Conservation (phyloP, 2,888 invertebrate species). For the Stegana nigrithorax region DNA sequence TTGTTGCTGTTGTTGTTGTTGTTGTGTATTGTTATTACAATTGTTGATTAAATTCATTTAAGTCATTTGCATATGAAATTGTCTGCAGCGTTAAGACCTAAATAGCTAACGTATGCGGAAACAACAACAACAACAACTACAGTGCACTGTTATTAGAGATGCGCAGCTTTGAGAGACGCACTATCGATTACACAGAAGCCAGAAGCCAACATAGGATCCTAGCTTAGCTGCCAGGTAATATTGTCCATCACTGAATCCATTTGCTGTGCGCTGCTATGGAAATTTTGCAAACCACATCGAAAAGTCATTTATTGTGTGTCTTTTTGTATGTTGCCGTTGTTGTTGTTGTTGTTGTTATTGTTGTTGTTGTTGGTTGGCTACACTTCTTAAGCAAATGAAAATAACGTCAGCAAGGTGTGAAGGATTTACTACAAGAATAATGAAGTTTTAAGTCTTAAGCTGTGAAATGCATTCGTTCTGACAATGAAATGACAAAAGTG, state of each 20-base stretch:
- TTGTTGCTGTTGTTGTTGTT: too few relatives aligned
- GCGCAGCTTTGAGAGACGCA: too few relatives aligned
- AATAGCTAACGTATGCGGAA: too few relatives aligned
- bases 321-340: background rate
- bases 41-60: conserved; percentile 60
- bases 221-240: too few relatives aligned
- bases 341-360: background rate
- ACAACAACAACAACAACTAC: background rate
- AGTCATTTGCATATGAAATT: conserved; percentile 56
- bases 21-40: conserved; percentile 35
- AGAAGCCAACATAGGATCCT: too few relatives aligned
- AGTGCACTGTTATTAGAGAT: background rate
- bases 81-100: conserved; percentile 32
- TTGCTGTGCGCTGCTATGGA: conserved; percentile 29
- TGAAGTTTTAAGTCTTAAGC: conserved; percentile 53
- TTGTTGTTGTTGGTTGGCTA: background rate
- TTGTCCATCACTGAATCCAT: conserved; percentile 2
- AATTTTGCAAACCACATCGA: conserved; percentile 44
- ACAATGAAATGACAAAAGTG: conserved; percentile 45
- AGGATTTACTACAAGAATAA: conserved; percentile 49
- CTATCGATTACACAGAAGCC: too few relatives aligned
- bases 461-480: conserved; percentile 29
- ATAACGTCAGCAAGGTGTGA: conserved; percentile 17
- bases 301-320: conserved; percentile 46
- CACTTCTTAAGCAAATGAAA: conserved; percentile 5